These are phyloP conservation scores for Leptinotarsa lineolata DNA, from an alignment of 1,140 invertebrate species.

Conservation along the genomic window DNA sequence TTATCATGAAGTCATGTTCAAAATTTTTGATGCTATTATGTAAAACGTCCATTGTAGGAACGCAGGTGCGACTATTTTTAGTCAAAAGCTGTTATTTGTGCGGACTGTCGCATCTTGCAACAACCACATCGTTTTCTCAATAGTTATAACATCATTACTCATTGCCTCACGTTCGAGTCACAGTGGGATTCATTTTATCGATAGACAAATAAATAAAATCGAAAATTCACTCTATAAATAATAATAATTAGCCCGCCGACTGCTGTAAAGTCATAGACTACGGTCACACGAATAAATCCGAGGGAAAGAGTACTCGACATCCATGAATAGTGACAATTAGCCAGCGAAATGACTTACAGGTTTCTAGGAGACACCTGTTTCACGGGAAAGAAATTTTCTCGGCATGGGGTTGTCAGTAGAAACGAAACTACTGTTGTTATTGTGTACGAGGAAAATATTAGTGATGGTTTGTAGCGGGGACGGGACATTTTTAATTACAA, in stretches of 20 bases:
- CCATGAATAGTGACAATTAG: background rate
- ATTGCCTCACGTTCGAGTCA: background rate
- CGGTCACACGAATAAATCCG: background rate
- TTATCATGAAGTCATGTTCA: no score
- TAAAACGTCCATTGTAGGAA: no score
- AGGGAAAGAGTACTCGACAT: background rate
- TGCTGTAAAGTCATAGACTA: constrained; percentile 1
- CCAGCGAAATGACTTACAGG: constrained; percentile 2
- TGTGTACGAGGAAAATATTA: constrained; percentile 2
- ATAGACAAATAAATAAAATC: background rate
- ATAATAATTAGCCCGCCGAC: background rate
- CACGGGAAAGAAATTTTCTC: background rate
- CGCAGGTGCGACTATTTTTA: no score
- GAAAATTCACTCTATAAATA: background rate
- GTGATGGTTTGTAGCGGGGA: background rate
- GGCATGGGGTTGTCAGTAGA: constrained; percentile 4
- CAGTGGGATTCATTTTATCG: background rate
- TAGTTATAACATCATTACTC: no score
- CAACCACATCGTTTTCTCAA: no score
- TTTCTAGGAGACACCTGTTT: background rate
- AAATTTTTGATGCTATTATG: no score
- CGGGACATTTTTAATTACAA: constrained; percentile 8
- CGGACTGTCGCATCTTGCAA: no score
- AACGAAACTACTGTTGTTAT: constrained; percentile 3
- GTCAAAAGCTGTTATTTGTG: no score